A percentile compares a stretch with the other conserved stretches of the same genome.
These are phyloP conservation scores for Ptychadena robeensis DNA, from an alignment of 2,797 vertebrate species.

Conservation along the genomic window DNA sequence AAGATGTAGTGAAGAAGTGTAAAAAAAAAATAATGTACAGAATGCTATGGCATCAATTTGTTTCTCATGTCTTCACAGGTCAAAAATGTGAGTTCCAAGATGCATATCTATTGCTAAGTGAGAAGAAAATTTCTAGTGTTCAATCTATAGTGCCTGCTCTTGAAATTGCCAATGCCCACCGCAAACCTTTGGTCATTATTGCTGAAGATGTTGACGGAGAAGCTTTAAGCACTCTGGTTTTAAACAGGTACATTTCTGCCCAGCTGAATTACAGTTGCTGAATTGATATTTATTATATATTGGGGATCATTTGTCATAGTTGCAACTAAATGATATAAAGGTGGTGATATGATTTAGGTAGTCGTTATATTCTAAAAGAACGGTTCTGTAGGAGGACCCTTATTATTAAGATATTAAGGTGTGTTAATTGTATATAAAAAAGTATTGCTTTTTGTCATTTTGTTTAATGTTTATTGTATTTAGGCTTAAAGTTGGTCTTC, in stretches of 20 bases:
- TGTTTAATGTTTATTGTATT: conserved; percentile 45
- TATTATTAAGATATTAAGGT: no score
- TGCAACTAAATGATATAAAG: no score
- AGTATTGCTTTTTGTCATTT: no score
- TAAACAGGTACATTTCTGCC: conserved; percentile 84
- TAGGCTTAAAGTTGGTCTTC: conserved; percentile 95
- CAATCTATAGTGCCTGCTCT: conserved; percentile 96
- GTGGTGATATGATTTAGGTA: no score
- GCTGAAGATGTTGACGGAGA: conserved; percentile 97
- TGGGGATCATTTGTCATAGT: no score
- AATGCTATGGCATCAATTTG: no score
- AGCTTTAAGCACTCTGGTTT: conserved; percentile 95
- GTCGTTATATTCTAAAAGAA: no score
- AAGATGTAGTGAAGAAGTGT: no score
- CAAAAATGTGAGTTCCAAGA: conserved; percentile 99
- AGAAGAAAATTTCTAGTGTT: conserved; percentile 97
- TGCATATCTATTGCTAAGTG: conserved; percentile 92
- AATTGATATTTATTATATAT: no score
- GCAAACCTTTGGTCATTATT: conserved; percentile 93
- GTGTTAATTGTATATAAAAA: no score
- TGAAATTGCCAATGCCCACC: conserved; percentile 94
- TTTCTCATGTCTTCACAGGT: conserved; percentile 74
- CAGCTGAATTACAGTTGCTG: background rate
- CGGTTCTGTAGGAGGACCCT: no score
- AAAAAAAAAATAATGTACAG: no score